Evolutionary conservation across 2,113 vertebrate species (phyloP).

Genomic region (Theristicus caerulescens): DNA sequence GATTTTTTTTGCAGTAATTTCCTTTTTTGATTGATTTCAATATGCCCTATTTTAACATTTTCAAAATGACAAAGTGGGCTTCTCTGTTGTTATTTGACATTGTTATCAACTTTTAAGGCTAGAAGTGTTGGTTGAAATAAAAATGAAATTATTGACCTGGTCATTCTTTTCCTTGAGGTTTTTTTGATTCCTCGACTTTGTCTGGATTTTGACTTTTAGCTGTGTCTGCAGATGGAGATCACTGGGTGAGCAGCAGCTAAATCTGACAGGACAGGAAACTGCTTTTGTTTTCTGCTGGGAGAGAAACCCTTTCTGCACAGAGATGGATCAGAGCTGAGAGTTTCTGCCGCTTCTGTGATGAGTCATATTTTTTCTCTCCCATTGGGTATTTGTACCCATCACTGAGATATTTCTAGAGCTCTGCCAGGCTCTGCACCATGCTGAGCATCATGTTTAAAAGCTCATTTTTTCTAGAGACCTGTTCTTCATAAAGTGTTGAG

Average conservation of each 20-base stretch:
- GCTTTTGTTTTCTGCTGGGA: neutral
- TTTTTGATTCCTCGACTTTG: neutral
- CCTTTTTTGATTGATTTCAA: neutral
- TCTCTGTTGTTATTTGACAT: neutral
- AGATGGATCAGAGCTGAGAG: neutral
- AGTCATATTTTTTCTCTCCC: neutral
- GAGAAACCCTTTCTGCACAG: neutral
- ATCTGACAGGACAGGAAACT: neutral
- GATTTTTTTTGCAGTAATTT: neutral
- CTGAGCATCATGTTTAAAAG: neutral
- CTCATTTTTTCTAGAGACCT: neutral
- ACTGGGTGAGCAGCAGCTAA: neutral
- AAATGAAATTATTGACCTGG: neutral
- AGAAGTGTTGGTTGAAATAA: neutral
- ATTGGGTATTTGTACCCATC: neutral
- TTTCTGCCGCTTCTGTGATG: neutral
- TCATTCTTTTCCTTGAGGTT: neutral
- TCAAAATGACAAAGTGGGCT: neutral
- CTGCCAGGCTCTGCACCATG: neutral
- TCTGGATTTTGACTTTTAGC: neutral
- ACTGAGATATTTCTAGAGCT: neutral
- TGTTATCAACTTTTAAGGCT: neutral
- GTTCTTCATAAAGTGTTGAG: neutral
- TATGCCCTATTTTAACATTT: neutral
- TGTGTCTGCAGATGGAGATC: neutral